A percentile compares a stretch with the other conserved stretches of the same genome.
Evolutionary conservation across 2,888 invertebrate species (phyloP).

Genomic region (Eumacrocentrus americanus): DNA sequence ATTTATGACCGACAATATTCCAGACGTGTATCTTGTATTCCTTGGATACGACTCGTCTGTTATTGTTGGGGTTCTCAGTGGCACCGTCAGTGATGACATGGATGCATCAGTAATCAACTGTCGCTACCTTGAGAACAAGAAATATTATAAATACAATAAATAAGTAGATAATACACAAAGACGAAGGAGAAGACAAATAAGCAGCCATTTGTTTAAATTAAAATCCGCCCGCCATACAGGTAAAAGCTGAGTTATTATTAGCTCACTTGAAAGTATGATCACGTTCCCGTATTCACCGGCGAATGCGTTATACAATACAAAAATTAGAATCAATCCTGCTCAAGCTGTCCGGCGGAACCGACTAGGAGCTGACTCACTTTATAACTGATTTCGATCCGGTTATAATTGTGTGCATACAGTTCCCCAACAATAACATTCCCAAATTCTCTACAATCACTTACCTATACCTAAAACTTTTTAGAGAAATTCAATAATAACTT

Average conservation of each 20-base stretch:
- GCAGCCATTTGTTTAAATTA: conserved; percentile 40
- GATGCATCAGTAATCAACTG: neutral
- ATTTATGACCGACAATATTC: neutral
- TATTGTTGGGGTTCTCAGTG: neutral
- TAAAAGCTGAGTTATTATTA: conserved; percentile 51
- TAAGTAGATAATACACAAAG: conserved; percentile 8
- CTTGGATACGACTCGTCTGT: conserved; percentile 27
- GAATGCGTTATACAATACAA: conserved; percentile 37
- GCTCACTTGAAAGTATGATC: conserved; percentile 49
- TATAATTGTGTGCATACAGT: too few relatives aligned
- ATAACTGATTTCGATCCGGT: conserved; percentile 15
- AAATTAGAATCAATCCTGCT: conserved; percentile 25
- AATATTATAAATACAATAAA: neutral
- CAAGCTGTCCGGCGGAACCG: neutral
- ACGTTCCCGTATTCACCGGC: conserved; percentile 44
- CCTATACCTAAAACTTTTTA: too few relatives aligned
- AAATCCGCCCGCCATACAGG: conserved; percentile 45
- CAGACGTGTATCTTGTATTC: conserved; percentile 32
- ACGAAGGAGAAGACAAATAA: conserved; percentile 1
- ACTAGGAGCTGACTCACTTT: neutral
- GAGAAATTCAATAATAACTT: too few relatives aligned
- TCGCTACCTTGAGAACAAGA: neutral
- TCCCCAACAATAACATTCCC: too few relatives aligned
- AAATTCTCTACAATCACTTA: too few relatives aligned
- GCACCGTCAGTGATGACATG: conserved; percentile 3